Conservation (phyloP, 2,797 vertebrate species). For the Clarias pachynema region DNA sequence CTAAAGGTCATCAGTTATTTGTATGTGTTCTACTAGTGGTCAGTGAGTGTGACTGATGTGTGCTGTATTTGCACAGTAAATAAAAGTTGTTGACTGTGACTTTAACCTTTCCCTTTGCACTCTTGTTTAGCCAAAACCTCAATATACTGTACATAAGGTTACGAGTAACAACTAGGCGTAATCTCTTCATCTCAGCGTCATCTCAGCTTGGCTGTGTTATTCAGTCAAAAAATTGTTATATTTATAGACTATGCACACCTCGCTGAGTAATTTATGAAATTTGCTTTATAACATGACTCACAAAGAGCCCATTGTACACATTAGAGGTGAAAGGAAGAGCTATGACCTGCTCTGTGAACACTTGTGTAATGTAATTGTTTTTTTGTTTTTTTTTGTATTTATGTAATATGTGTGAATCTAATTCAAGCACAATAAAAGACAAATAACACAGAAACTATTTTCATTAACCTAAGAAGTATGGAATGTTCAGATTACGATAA, state of each 20-base stretch:
- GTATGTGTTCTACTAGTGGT: background rate
- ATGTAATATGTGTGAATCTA: background rate
- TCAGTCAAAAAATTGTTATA: background rate
- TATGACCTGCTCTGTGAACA: background rate
- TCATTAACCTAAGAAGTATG: background rate
- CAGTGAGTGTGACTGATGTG: background rate
- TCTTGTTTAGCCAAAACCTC: background rate
- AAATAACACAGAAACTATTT: background rate
- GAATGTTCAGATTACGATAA: conserved; percentile 10
- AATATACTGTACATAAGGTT: background rate
- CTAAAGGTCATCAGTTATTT: background rate
- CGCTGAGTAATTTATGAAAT: background rate
- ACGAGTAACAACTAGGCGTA: background rate
- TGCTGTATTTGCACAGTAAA: background rate
- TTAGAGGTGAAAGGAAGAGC: conserved; percentile 4
- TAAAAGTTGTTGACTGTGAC: conserved; percentile 25
- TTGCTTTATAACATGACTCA: background rate
- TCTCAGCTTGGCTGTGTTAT: background rate
- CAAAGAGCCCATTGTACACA: background rate
- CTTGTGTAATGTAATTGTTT: background rate
- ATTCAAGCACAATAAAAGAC: background rate
- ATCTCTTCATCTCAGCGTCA: background rate
- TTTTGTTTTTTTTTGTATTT: background rate
- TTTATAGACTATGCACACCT: background rate
- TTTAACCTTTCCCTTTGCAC: conserved; percentile 32